Evolutionary conservation across 1,140 invertebrate genomes (phyloP), one percentile per base, ranked within the genome.

Genomic region (Marisa cornuarietis): DNA sequence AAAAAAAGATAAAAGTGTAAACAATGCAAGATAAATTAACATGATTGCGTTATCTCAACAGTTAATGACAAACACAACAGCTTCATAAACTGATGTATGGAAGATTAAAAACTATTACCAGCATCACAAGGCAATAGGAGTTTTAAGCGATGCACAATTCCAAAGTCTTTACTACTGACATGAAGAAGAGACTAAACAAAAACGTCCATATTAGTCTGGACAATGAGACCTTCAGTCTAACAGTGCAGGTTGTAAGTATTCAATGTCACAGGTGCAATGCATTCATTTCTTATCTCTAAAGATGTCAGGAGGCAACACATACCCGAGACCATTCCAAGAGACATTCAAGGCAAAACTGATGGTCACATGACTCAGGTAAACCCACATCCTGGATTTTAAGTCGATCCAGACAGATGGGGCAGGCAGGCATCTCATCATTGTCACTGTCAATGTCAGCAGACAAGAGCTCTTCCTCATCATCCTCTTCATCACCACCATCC

Each of bases 301-400:
- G 31, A 42, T 42, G 31, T 42, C 31, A 42, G 31, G 31, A 14
- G n/a, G 22, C 24, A 66, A 18, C 58, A 82, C 84, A 80, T 90
- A 93, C 93, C 88, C 95, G 96, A 8, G 96, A 94, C 97, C 97
- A 98, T 90, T 97, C 96, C 61, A 94, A 93, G 74, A 98, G 94
- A 90, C 97, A 98, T 71, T 96, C 94, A 10, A 96, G 91, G 90
- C 97, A 98, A 88, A 97, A 98, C 65, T 93, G 93, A 89, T 98
- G 97, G 79, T 97, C 95, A 91, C 97, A 98, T 16, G 93, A 93
- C 80, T 96, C 94, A 0, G 97, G 97, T 71, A 93, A 95, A 1
- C 95, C 97, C 71, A 97, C 92, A 89, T 95, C 94, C 91, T 97
- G 95, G 71, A 94, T 93, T 24, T 82, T 80, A 69, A 93, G 91